These are phyloP conservation scores for Acrocephalus kingi DNA, from an alignment of 2,113 vertebrate species.

Conservation along the genomic window DNA sequence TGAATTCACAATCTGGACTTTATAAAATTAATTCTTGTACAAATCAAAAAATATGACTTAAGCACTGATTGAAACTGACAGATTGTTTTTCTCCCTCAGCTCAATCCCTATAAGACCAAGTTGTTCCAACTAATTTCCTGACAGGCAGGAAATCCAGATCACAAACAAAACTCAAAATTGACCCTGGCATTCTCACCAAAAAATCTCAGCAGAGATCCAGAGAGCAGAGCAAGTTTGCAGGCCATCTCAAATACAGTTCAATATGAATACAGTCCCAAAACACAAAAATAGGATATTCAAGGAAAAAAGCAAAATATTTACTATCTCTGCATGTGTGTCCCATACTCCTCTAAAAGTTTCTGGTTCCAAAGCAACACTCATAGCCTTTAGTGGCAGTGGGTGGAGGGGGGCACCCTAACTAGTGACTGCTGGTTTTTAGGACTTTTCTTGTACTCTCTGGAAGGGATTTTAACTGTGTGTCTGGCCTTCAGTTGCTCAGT, in stretches of 20 bases:
- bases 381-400: rapidly evolving
- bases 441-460: not conserved
- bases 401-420: rapidly evolving
- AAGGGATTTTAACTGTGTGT: not conserved
- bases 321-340: not conserved
- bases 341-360: not conserved
- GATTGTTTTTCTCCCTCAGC: not conserved
- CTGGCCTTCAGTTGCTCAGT: not conserved
- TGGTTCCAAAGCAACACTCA: not conserved
- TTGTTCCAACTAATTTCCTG: not conserved
- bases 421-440: not conserved
- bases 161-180: not conserved
- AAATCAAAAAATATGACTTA: not conserved
- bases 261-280: not conserved
- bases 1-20: not conserved
- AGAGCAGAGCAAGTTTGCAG: not conserved
- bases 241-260: not conserved
- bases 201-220: not conserved
- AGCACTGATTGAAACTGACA: not conserved
- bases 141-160: not conserved
- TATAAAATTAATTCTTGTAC: not conserved
- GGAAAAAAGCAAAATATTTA: not conserved
- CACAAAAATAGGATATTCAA: not conserved
- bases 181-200: not conserved
- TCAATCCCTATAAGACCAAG: not conserved